phyloP scores from a whole-genome alignment of 2,888 invertebrate genomes.

The Cheilosia pagana region DNA sequence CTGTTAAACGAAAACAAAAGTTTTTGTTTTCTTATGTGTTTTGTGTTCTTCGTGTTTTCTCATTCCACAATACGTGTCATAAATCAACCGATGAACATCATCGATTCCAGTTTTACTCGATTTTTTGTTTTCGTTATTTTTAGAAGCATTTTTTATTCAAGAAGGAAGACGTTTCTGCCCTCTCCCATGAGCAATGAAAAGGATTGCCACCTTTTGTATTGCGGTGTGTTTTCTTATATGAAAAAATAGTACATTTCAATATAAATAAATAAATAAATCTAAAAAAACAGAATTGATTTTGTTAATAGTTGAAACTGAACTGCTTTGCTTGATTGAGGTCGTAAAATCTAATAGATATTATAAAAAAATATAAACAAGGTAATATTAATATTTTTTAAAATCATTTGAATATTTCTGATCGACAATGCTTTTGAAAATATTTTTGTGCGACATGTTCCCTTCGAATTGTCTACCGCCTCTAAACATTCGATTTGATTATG shows the following conservation, averaged over 20 bases:
- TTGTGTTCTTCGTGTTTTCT: background rate
- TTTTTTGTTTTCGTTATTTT: conserved; percentile 43
- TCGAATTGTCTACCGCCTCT: too few species aligned
- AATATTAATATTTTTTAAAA: too few species aligned
- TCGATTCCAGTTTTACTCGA: conserved; percentile 62
- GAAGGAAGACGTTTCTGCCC: conserved; percentile 12
- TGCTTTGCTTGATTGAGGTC: too few species aligned
- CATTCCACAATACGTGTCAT: conserved; percentile 46
- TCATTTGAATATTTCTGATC: too few species aligned
- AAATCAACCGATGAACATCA: conserved; percentile 53
- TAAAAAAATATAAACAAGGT: too few species aligned
- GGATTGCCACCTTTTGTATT: background rate
- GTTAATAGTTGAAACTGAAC: too few species aligned
- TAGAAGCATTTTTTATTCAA: conserved; percentile 14
- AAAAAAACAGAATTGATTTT: too few species aligned
- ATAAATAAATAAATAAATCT: too few species aligned
- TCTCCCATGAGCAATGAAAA: conserved; percentile 14
- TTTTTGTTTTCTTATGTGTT: background rate
- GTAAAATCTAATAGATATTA: too few species aligned
- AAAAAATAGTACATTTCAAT: background rate
- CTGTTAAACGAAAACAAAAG: conserved; percentile 30
- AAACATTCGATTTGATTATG: too few species aligned
- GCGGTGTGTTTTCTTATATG: background rate
- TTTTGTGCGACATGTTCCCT: too few species aligned
- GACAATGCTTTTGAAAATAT: too few species aligned